Percentiles rank a stretch among this genome's conserved stretches.
These are phyloP conservation scores for Carcharodon carcharias DNA, from an alignment of 2,797 vertebrate genomes.

Conservation along the genomic window DNA sequence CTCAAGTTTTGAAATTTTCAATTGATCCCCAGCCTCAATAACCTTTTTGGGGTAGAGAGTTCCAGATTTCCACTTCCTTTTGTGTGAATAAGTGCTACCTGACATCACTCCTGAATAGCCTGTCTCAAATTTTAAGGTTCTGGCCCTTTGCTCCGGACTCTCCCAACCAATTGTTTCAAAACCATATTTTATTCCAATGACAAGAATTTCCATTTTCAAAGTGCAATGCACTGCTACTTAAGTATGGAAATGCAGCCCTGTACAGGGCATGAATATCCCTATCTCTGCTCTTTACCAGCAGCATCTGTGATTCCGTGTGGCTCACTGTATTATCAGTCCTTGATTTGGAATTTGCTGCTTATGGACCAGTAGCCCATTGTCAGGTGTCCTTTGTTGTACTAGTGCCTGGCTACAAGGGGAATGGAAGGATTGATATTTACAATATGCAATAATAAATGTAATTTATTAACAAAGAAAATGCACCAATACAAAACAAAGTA, in stretches of 20 bases:
- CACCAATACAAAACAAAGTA: too few species aligned
- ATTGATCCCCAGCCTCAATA: background rate
- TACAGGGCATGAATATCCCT: background rate
- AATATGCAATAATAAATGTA: background rate
- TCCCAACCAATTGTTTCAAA: background rate
- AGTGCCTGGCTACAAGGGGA: background rate
- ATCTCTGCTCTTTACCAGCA: background rate
- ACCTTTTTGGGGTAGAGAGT: background rate
- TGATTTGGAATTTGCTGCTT: background rate
- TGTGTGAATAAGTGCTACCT: background rate
- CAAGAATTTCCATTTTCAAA: background rate
- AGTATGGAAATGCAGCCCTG: background rate
- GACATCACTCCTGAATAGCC: background rate
- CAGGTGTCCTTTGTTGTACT: background rate
- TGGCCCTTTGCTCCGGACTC: background rate
- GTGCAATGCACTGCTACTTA: background rate
- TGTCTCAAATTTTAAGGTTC: background rate
- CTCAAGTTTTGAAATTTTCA: background rate
- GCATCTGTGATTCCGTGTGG: too few species aligned
- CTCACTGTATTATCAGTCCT: background rate
- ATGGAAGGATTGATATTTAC: background rate
- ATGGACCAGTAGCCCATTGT: background rate
- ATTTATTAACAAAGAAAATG: background rate
- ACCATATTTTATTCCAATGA: background rate
- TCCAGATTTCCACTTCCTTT: background rate